phyloP scores from a whole-genome alignment of 2,113 vertebrate species.

The Nyctereutes procyonoides region DNA sequence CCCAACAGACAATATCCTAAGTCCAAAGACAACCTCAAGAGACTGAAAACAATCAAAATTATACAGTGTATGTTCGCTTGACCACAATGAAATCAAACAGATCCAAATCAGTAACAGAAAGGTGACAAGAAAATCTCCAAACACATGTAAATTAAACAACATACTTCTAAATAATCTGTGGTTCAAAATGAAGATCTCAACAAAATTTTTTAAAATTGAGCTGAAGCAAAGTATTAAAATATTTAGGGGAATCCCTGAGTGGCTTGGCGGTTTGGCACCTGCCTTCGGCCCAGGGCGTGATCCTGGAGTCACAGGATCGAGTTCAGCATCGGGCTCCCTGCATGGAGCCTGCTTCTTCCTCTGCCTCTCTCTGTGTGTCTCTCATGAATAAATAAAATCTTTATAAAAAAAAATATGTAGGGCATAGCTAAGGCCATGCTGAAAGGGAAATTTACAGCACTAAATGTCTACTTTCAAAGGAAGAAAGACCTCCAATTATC shows the following conservation, averaged over 20 bases:
- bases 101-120: neutral
- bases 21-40: neutral
- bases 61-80: neutral
- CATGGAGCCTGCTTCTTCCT: too few species aligned
- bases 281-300: too few species aligned
- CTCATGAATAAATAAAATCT: too few species aligned
- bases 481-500: neutral
- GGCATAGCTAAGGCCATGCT: neutral
- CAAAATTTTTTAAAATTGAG: neutral
- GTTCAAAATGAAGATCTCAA: neutral
- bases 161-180: neutral
- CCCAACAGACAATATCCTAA: neutral
- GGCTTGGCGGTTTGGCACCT: too few species aligned
- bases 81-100: neutral
- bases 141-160: neutral
- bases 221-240: neutral
- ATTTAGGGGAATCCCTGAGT: neutral
- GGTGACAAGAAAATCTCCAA: neutral
- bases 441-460: neutral
- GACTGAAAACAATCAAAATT: neutral
- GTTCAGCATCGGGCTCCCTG: too few species aligned
- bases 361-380: too few species aligned
- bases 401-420: neutral
- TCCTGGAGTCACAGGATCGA: too few species aligned
- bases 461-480: neutral